phyloP scores from a whole-genome alignment of 1,140 invertebrate genomes.

The Tetraneura akinire region DNA sequence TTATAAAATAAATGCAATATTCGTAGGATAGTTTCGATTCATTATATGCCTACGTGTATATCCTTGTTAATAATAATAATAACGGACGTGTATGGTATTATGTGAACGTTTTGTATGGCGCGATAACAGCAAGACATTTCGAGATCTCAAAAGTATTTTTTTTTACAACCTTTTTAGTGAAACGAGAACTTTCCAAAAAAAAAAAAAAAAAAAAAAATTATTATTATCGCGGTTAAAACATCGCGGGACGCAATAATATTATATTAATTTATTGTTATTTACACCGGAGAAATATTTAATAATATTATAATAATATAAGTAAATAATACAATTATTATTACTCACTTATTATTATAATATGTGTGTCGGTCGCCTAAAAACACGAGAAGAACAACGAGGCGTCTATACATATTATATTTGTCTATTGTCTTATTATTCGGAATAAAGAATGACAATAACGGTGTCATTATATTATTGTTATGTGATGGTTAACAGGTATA shows the following conservation, averaged over 20 bases:
- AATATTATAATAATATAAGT: too few species aligned
- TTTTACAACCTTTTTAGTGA: neutral
- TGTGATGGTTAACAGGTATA: neutral
- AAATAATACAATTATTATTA: too few species aligned
- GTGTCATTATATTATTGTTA: neutral
- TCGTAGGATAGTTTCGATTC: neutral
- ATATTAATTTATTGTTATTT: too few species aligned
- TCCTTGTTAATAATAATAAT: neutral
- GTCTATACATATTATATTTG: too few species aligned
- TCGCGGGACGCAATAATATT: too few species aligned
- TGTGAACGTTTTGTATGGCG: slow-evolving; percentile 6
- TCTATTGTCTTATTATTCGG: slow-evolving; percentile 16
- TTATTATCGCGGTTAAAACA: slow-evolving; percentile 15
- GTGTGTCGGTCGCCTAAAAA: slow-evolving; percentile 6
- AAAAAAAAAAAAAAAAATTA: neutral
- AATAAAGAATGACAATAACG: neutral
- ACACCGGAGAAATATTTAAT: too few species aligned
- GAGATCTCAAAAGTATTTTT: neutral
- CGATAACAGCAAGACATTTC: slow-evolving; percentile 2
- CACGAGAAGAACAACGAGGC: neutral
- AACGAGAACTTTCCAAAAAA: neutral
- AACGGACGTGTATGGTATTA: neutral
- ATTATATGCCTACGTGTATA: neutral
- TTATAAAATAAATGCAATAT: neutral
- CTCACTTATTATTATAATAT: too few species aligned